Evolutionary conservation across 2,113 vertebrate species (phyloP).

Genomic region (Pelobates fuscus): DNA sequence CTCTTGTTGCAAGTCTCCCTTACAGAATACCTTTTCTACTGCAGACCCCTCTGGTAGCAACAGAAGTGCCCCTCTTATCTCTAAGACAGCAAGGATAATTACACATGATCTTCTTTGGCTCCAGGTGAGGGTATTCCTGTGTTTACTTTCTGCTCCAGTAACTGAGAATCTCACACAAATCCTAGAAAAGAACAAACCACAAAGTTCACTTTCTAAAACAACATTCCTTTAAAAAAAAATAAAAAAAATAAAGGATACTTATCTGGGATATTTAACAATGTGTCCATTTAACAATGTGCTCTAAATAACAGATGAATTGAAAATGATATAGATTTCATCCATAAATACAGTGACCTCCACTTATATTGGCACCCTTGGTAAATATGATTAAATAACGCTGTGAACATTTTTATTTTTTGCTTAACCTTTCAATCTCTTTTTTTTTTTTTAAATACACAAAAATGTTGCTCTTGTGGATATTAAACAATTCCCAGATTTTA

Average conservation of each 20-base stretch:
- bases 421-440: too few relatives aligned
- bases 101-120: constrained; percentile 22
- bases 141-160: constrained; percentile 22
- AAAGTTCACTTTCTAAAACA: background rate
- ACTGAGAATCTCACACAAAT: constrained; percentile 9
- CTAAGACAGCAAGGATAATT: constrained; percentile 5
- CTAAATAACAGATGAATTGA: too few relatives aligned
- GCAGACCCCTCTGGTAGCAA: background rate
- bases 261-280: background rate
- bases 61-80: constrained; percentile 16
- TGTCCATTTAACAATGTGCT: too few relatives aligned
- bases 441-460: too few relatives aligned
- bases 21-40: constrained; percentile 3
- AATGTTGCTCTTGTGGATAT: too few relatives aligned
- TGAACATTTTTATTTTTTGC: too few relatives aligned
- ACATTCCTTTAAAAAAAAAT: constrained; percentile 4
- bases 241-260: background rate
- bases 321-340: too few relatives aligned
- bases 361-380: too few relatives aligned
- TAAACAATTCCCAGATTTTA: too few relatives aligned
- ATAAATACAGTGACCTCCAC: too few relatives aligned
- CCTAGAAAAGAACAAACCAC: background rate
- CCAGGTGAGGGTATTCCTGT: constrained; percentile 21
- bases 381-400: too few relatives aligned
- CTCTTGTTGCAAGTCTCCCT: background rate